These are phyloP conservation scores for Apistogramma diplotaenia DNA, from an alignment of 2,113 vertebrate species.

Conservation along the genomic window DNA sequence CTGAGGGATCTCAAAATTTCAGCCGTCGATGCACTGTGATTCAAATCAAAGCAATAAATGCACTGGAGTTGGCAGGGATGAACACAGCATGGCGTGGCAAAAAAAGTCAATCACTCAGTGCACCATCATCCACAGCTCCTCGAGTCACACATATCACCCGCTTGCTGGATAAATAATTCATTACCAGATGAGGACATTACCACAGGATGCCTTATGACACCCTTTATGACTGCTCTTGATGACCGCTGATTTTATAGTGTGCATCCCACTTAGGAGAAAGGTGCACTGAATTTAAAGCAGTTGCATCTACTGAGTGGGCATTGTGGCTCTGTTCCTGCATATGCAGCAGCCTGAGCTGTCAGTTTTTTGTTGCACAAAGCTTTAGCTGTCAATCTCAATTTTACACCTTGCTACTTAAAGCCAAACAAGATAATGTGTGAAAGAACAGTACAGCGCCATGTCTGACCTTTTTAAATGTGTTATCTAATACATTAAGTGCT, in stretches of 20 bases:
- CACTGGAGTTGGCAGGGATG: constrained; percentile 11
- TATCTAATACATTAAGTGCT: not conserved
- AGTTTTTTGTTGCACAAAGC: not conserved
- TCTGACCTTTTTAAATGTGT: not conserved
- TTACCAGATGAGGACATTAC: constrained; percentile 37
- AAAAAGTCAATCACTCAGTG: constrained; percentile 12
- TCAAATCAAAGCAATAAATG: constrained; percentile 53
- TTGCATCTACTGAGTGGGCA: not conserved
- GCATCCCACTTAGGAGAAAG: constrained; percentile 1
- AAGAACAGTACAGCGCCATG: not conserved
- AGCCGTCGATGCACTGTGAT: constrained; percentile 17
- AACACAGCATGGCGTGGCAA: constrained; percentile 1
- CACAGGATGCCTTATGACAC: constrained; percentile 24
- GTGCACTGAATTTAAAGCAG: constrained; percentile 10
- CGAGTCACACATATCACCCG: constrained; percentile 40
- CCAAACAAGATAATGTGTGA: not conserved
- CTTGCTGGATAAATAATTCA: constrained; percentile 61
- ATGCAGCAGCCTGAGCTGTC: not conserved
- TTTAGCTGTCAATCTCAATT: not conserved
- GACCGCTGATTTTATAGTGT: constrained; percentile 20
- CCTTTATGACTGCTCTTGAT: constrained; percentile 32
- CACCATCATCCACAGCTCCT: constrained; percentile 35
- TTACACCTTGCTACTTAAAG: not conserved
- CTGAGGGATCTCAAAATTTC: not conserved
- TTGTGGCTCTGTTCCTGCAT: constrained; percentile 5